A percentile compares a stretch with the other conserved stretches of the same genome.
These are phyloP conservation scores for Eustalomyia histrio DNA, from an alignment of 2,888 invertebrate genomes.

Conservation along the genomic window DNA sequence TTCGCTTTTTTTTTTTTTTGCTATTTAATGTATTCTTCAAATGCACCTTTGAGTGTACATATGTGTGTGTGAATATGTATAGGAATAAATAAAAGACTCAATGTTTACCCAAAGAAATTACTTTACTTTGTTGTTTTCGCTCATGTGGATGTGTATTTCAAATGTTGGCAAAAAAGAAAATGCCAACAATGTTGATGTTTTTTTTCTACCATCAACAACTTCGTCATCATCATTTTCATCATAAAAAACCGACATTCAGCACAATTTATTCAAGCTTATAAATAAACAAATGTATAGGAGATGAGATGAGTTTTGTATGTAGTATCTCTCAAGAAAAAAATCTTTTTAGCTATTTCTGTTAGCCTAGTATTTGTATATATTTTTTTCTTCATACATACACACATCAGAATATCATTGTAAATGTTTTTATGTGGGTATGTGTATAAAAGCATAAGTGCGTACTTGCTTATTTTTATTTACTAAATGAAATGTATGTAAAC, in stretches of 20 bases:
- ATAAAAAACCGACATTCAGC: constrained; percentile 51
- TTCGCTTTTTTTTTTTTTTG: constrained; percentile 10
- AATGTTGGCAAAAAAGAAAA: background rate
- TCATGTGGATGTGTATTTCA: constrained; percentile 14
- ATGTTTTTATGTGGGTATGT: background rate
- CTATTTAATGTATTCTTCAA: constrained; percentile 23
- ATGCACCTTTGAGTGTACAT: constrained; percentile 27
- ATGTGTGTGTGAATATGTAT: constrained; percentile 4
- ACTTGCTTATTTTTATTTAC: constrained; percentile 58
- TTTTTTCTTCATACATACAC: constrained; percentile 42
- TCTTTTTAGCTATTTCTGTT: constrained; percentile 51
- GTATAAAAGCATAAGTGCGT: constrained; percentile 32
- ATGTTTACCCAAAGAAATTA: constrained; percentile 77
- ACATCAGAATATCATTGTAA: background rate
- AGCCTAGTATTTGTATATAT: constrained; percentile 40
- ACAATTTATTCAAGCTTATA: constrained; percentile 68
- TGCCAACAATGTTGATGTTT: constrained; percentile 12
- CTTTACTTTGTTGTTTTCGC: constrained; percentile 69
- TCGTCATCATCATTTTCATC: constrained; percentile 25
- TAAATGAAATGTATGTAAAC: constrained; percentile 5
- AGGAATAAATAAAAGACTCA: constrained; percentile 44
- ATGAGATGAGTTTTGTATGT: constrained; percentile 29
- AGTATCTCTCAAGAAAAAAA: constrained; percentile 9
- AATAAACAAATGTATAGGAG: constrained; percentile 76
- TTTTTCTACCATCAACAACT: constrained; percentile 22